Percentiles rank a stretch among this genome's conserved stretches.
These are phyloP conservation scores for Leptatherina wallacei DNA, from an alignment of 2,797 vertebrate genomes.

Conservation along the genomic window DNA sequence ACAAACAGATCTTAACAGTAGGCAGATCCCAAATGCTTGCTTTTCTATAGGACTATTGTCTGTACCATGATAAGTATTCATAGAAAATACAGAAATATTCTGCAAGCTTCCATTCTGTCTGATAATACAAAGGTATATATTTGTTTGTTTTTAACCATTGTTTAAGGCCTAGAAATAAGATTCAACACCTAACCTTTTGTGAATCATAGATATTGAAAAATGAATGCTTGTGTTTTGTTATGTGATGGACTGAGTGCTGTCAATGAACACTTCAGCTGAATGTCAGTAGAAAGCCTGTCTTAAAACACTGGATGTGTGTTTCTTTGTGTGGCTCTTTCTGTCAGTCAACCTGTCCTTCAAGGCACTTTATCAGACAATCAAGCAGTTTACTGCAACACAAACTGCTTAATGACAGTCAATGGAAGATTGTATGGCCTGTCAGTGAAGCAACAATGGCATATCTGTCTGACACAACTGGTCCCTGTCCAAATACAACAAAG, in stretches of 20 bases:
- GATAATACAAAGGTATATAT: not conserved
- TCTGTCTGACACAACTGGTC: conserved; percentile 63
- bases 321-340: conserved; percentile 26
- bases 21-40: too few relatives aligned
- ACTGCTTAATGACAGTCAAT: conserved; percentile 46
- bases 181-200: too few relatives aligned
- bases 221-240: conserved; percentile 2
- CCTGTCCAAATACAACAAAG: conserved; percentile 56
- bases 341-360: conserved; percentile 28
- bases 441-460: conserved; percentile 56
- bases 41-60: too few relatives aligned
- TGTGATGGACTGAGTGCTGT: not conserved
- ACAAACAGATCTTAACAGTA: too few relatives aligned
- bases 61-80: too few relatives aligned
- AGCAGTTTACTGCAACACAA: conserved; percentile 53
- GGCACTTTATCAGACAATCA: conserved; percentile 45
- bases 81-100: too few relatives aligned
- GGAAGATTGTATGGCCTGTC: conserved; percentile 53
- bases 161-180: not conserved
- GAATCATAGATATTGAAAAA: not conserved
- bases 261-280: conserved; percentile 16
- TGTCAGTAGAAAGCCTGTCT: conserved; percentile 15
- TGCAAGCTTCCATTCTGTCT: too few relatives aligned
- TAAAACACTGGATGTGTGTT: conserved; percentile 6
- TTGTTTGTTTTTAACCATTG: not conserved